These are phyloP conservation scores for Hesperia comma DNA, from an alignment of 2,888 invertebrate species.

Conservation along the genomic window DNA sequence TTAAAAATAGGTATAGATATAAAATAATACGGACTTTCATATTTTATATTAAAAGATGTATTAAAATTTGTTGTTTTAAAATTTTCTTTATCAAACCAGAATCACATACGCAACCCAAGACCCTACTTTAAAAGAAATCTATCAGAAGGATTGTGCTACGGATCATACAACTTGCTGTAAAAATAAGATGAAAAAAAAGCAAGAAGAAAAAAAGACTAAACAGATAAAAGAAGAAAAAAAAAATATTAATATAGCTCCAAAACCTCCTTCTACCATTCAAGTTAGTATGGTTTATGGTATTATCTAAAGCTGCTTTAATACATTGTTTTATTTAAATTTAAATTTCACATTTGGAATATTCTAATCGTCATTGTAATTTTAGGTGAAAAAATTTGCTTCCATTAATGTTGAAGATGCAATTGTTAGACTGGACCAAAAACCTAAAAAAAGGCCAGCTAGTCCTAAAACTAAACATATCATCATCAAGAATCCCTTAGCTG, in stretches of 20 bases:
- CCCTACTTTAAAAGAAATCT: constrained; percentile 64
- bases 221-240: constrained; percentile 47
- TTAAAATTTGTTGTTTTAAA: not conserved
- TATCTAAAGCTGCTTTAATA: not conserved
- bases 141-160: constrained; percentile 61
- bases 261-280: constrained; percentile 74
- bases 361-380: constrained; percentile 17
- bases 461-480: constrained; percentile 60
- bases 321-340: constrained; percentile 17
- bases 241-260: constrained; percentile 53
- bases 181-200: constrained; percentile 56
- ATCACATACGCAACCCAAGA: constrained; percentile 71
- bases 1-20: constrained; percentile 80
- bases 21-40: not conserved
- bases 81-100: constrained; percentile 54
- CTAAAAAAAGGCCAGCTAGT: constrained; percentile 64
- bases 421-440: constrained; percentile 60
- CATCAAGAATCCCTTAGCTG: constrained; percentile 62
- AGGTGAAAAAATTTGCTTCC: constrained; percentile 80
- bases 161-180: constrained; percentile 75
- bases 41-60: not conserved
- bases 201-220: constrained; percentile 56
- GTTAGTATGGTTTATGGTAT: constrained; percentile 47
- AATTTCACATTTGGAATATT: not conserved
- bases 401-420: constrained; percentile 60